Percentiles rank a stretch among this genome's conserved stretches.
Evolutionary conservation across 2,888 invertebrate genomes (phyloP).

Genomic region (Helicoverpa assulta): DNA sequence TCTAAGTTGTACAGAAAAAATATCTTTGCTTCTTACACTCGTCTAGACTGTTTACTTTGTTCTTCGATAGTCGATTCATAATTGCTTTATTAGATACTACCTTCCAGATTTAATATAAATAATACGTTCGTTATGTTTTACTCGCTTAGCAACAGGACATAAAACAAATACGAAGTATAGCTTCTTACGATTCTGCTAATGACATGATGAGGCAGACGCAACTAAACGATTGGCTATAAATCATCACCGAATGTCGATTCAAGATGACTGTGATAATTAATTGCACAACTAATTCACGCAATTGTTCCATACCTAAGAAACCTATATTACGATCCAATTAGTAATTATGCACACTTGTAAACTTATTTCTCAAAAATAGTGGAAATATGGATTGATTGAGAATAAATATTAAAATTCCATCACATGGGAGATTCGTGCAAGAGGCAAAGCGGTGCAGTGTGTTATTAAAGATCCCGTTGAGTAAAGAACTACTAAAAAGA

Average conservation of each 20-base stretch:
- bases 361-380: background rate
- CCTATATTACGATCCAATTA: slow-evolving; percentile 8
- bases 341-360: slow-evolving; percentile 14
- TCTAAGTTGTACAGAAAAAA: background rate
- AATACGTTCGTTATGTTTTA: slow-evolving; percentile 12
- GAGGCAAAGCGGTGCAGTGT: slow-evolving; percentile 18
- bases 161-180: slow-evolving; percentile 22
- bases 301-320: slow-evolving; percentile 16
- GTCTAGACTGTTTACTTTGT: background rate
- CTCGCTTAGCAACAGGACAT: slow-evolving; percentile 4
- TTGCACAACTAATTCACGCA: slow-evolving; percentile 58
- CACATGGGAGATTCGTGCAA: slow-evolving; percentile 9
- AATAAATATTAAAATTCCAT: slow-evolving; percentile 1
- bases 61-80: slow-evolving; percentile 1
- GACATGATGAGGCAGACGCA: slow-evolving; percentile 26
- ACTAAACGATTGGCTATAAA: slow-evolving; percentile 68
- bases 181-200: slow-evolving; percentile 34
- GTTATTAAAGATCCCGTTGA: slow-evolving; percentile 52
- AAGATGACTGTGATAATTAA: slow-evolving; percentile 78
- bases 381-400: too few relatives aligned
- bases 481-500: slow-evolving; percentile 62
- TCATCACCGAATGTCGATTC: slow-evolving; percentile 74
- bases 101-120: background rate
- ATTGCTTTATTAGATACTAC: slow-evolving; percentile 1
- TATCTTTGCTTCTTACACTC: too few relatives aligned